These are phyloP conservation scores for Turritopsis rubra DNA, from an alignment of 30 jellyfish, hydroid and myxozoan species.

Conservation along the genomic window DNA sequence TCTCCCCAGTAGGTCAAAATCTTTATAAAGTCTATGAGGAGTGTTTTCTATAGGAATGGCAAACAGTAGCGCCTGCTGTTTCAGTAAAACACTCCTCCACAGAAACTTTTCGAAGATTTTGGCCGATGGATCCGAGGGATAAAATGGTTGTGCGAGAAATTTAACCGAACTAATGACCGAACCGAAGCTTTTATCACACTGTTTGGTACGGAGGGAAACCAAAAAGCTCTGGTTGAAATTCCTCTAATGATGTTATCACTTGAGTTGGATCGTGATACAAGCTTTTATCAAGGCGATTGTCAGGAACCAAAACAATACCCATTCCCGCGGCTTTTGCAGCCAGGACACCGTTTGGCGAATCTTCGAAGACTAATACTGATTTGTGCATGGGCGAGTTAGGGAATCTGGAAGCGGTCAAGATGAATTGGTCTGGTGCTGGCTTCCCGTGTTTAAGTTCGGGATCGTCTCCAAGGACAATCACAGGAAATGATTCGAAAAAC, in stretches of 20 bases:
- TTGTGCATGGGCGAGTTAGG: conserved; percentile 39
- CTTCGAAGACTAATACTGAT: conserved; percentile 72
- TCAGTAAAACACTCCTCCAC: too few relatives aligned
- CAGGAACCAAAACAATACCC: conserved; percentile 91
- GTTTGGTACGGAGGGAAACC: conserved; percentile 70
- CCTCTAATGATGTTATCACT: conserved; percentile 49
- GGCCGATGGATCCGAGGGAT: too few relatives aligned
- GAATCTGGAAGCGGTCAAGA: conserved; percentile 58
- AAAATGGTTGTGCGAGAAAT: too few relatives aligned
- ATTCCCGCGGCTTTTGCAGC: conserved; percentile 93
- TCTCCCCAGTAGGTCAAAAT: background rate
- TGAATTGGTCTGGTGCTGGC: conserved; percentile 81
- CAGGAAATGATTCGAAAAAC: conserved; percentile 57
- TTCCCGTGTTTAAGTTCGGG: conserved; percentile 79
- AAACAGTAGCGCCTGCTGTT: too few relatives aligned
- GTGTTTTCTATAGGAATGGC: too few relatives aligned
- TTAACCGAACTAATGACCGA: background rate
- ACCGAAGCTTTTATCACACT: background rate
- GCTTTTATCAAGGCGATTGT: conserved; percentile 46
- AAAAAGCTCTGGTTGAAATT: conserved; percentile 68
- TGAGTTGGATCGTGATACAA: conserved; percentile 48
- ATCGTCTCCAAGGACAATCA: conserved; percentile 63
- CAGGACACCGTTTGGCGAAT: conserved; percentile 87
- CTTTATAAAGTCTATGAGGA: too few relatives aligned
- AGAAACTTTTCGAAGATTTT: too few relatives aligned